Evolutionary conservation across 1,140 invertebrate species (phyloP).

Genomic region (Dreissena polymorpha): DNA sequence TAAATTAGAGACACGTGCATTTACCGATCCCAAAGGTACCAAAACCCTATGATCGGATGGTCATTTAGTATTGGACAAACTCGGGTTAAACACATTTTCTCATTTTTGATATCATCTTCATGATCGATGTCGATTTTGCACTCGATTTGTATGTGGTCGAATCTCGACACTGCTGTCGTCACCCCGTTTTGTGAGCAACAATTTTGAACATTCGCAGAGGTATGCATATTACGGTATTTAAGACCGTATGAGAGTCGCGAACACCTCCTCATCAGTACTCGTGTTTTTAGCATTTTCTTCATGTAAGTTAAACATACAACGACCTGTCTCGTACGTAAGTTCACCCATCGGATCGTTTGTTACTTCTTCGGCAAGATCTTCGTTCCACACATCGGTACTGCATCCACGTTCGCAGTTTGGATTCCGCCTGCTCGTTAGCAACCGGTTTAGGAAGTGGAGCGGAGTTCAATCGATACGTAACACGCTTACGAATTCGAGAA

Average conservation of each 20-base stretch:
- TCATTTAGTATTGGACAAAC: no score
- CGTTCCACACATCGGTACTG: no score
- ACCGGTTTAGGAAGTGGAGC: background rate
- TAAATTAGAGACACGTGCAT: conserved; percentile 82
- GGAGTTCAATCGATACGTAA: conserved; percentile 81
- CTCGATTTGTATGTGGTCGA: background rate
- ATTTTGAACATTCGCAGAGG: no score
- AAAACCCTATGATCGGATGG: no score
- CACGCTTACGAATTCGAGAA: conserved; percentile 90
- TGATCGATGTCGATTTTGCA: background rate
- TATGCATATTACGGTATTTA: no score
- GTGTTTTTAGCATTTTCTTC: no score
- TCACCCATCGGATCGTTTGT: background rate
- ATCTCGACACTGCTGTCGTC: background rate
- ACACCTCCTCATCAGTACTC: no score
- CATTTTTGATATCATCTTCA: background rate
- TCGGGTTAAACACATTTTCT: no score
- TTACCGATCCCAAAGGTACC: conserved; percentile 23
- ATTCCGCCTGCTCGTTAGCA: background rate
- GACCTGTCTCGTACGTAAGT: background rate
- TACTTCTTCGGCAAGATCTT: background rate
- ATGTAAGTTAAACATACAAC: background rate
- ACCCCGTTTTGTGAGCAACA: background rate
- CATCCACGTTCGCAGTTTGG: background rate
- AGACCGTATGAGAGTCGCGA: no score